Conservation (phyloP, 2,797 vertebrate genomes). For the Carapus acus region DNA sequence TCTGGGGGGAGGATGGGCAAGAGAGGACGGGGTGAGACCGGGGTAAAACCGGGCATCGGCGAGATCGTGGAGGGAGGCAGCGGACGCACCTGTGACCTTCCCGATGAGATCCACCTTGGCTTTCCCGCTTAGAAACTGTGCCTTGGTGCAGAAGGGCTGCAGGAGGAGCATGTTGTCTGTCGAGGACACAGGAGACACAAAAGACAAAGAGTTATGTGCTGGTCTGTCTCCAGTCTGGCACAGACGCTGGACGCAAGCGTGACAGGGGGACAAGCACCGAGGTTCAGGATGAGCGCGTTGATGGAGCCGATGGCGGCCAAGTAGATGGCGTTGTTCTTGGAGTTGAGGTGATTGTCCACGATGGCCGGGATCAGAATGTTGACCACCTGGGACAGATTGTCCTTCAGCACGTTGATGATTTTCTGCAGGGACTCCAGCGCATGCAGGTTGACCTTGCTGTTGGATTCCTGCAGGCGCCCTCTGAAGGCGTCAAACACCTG, state of each 20-base stretch:
- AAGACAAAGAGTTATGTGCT: neutral
- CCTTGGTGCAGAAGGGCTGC: slow-evolving; percentile 91
- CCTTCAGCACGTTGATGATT: slow-evolving; percentile 78
- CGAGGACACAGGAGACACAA: slow-evolving; percentile 21
- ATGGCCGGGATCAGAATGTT: slow-evolving; percentile 87
- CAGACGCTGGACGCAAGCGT: neutral
- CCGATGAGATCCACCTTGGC: slow-evolving; percentile 90
- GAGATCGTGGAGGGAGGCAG: no score
- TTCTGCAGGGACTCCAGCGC: slow-evolving; percentile 85
- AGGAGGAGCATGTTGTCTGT: slow-evolving; percentile 84
- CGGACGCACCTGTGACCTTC: slow-evolving; percentile 84
- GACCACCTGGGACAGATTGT: slow-evolving; percentile 82
- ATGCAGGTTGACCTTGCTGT: slow-evolving; percentile 90
- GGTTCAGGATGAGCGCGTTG: slow-evolving; percentile 77
- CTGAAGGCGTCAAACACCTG: slow-evolving; percentile 92
- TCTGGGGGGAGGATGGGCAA: slow-evolving; percentile 60
- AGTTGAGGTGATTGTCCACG: slow-evolving; percentile 97
- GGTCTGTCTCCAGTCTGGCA: neutral
- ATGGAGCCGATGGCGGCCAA: slow-evolving; percentile 81
- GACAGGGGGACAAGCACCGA: slow-evolving; percentile 74
- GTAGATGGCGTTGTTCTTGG: slow-evolving; percentile 86
- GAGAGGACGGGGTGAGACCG: neutral
- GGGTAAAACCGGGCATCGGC: no score
- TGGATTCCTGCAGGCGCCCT: slow-evolving; percentile 86
- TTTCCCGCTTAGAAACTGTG: slow-evolving; percentile 88